These are phyloP conservation scores for Diaperis boleti DNA, from an alignment of 2,888 invertebrate species.

Conservation along the genomic window DNA sequence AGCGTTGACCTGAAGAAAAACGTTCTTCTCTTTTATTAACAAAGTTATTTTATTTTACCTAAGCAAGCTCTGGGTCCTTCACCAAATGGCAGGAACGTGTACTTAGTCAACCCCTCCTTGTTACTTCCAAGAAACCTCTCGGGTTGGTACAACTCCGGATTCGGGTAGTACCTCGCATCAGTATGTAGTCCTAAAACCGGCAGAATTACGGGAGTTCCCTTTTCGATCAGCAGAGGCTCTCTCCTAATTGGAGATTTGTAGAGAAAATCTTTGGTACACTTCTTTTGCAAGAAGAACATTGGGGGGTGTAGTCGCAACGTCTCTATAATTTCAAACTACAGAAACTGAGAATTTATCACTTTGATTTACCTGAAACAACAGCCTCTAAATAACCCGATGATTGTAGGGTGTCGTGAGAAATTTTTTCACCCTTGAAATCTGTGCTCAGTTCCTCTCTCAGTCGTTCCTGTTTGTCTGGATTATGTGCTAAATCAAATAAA, in stretches of 20 bases:
- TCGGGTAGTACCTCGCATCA: constrained; percentile 61
- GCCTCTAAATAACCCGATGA: constrained; percentile 68
- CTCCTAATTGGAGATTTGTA: constrained; percentile 46
- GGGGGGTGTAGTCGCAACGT: constrained; percentile 47
- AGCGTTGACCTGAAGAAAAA: constrained; percentile 49
- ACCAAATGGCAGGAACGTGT: constrained; percentile 56
- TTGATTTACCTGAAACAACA: constrained; percentile 62
- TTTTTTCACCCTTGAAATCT: constrained; percentile 59
- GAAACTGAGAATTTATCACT: too few relatives aligned
- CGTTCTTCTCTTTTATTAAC: neutral
- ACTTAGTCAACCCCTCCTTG: constrained; percentile 52
- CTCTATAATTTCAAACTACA: constrained; percentile 41
- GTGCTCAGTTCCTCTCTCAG: constrained; percentile 64
- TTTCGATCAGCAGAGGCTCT: constrained; percentile 48
- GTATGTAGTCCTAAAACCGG: constrained; percentile 59
- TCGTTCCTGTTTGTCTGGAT: constrained; percentile 64
- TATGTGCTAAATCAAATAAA: constrained; percentile 67
- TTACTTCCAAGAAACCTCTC: constrained; percentile 60
- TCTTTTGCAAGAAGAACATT: constrained; percentile 40
- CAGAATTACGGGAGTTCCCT: constrained; percentile 58
- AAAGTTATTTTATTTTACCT: constrained; percentile 45
- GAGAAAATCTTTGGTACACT: constrained; percentile 51
- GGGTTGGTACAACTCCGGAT: constrained; percentile 63
- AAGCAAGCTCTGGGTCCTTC: constrained; percentile 57
- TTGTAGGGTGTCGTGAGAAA: constrained; percentile 67